A percentile compares a stretch with the other conserved stretches of the same genome.
phyloP scores from a whole-genome alignment of 2,888 invertebrate species.

The Dioctria rufipes region DNA sequence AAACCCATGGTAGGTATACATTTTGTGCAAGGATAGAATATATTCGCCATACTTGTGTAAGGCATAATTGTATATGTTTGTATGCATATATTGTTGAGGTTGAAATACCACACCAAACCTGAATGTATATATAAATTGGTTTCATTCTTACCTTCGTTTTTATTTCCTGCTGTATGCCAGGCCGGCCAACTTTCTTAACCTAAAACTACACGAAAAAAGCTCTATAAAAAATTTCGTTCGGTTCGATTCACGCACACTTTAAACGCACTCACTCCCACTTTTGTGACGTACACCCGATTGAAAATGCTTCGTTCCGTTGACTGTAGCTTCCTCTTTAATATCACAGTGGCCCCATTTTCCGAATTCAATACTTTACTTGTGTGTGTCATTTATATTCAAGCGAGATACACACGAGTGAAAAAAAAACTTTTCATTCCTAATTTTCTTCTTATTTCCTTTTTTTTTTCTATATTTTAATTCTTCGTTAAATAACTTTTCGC shows the following conservation, averaged over 20 bases:
- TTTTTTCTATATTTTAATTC: slow-evolving; percentile 2
- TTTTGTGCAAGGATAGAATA: no score
- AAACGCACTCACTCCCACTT: slow-evolving; percentile 39
- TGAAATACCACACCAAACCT: no score
- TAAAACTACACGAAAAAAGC: slow-evolving; percentile 44
- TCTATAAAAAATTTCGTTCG: slow-evolving; percentile 10
- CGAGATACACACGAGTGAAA: slow-evolving; percentile 6
- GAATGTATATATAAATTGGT: neutral
- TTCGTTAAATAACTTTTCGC: neutral
- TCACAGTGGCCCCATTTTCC: slow-evolving; percentile 54
- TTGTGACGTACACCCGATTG: slow-evolving; percentile 42
- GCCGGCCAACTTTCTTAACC: slow-evolving; percentile 11
- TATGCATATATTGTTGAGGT: no score
- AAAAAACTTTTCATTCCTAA: slow-evolving; percentile 40
- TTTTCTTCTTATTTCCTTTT: slow-evolving; percentile 14
- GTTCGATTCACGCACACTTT: slow-evolving; percentile 18
- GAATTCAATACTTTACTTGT: slow-evolving; percentile 7
- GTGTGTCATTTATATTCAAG: slow-evolving; percentile 44
- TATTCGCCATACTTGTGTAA: no score
- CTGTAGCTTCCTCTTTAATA: slow-evolving; percentile 46
- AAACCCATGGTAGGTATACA: neutral
- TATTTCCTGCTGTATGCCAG: slow-evolving; percentile 10
- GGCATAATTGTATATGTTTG: no score
- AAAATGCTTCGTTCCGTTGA: slow-evolving; percentile 33
- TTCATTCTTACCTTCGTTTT: slow-evolving; percentile 26